These are phyloP conservation scores for Oreamnos americanus DNA, from an alignment of 2,113 vertebrate genomes.

Conservation along the genomic window DNA sequence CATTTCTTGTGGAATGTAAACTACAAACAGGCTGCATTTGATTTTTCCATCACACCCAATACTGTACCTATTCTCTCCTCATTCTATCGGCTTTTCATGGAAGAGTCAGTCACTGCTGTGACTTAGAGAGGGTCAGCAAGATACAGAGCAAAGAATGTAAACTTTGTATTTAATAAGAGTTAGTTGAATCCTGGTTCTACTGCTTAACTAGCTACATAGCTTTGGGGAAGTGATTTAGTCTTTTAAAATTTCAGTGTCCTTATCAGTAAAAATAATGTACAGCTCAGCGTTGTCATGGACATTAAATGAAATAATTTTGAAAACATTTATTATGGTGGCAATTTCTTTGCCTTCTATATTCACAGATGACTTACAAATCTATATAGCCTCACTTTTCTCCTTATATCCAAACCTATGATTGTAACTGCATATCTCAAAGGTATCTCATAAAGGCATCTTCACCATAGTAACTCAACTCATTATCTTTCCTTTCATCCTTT, in stretches of 20 bases:
- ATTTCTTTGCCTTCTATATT: constrained; percentile 18
- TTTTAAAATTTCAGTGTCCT: neutral
- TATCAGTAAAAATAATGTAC: neutral
- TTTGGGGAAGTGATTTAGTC: constrained; percentile 17
- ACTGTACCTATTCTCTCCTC: neutral
- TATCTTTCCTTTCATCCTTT: constrained; percentile 2
- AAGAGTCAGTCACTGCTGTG: neutral
- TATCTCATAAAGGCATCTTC: neutral
- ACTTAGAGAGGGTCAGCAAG: neutral
- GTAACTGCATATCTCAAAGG: neutral
- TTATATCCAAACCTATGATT: neutral
- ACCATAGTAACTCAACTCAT: neutral
- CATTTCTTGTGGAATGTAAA: constrained; percentile 6
- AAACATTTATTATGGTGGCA: constrained; percentile 8
- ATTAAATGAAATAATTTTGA: neutral
- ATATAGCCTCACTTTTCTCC: neutral
- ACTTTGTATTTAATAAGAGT: neutral
- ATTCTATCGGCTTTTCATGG: neutral
- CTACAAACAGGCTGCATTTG: neutral
- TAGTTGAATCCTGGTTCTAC: neutral
- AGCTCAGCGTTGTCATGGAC: neutral
- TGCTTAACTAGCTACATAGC: neutral
- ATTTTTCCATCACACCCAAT: neutral
- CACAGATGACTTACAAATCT: constrained; percentile 9
- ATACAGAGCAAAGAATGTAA: neutral